phyloP scores from a whole-genome alignment of 1,140 invertebrate species.

The Neodiprion virginianus region DNA sequence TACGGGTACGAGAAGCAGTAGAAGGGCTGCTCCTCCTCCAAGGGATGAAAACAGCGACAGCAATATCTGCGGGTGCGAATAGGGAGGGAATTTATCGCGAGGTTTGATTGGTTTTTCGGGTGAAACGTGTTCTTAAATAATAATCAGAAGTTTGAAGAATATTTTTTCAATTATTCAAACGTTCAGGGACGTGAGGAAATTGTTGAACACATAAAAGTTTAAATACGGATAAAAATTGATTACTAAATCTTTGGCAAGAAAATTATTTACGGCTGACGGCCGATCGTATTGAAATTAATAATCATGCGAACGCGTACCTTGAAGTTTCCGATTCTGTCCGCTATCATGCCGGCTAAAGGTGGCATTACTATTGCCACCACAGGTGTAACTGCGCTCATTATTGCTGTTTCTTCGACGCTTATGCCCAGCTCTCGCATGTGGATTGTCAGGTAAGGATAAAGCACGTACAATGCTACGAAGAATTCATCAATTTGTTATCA shows the following conservation, averaged over 20 bases:
- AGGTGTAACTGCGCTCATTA: constrained; percentile 84
- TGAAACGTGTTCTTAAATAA: no score
- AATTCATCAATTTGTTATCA: constrained; percentile 32
- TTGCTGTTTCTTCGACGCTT: constrained; percentile 83
- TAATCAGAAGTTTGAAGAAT: no score
- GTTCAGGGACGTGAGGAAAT: no score
- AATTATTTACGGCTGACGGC: no score
- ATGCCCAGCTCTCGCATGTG: constrained; percentile 87
- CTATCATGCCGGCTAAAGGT: constrained; percentile 77
- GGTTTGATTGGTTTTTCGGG: no score
- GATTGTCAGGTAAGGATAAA: constrained; percentile 85
- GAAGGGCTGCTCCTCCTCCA: constrained; percentile 71
- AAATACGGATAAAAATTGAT: no score
- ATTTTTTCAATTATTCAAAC: no score
- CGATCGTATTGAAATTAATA: constrained; percentile 6
- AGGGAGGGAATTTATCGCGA: background rate
- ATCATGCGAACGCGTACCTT: constrained; percentile 63
- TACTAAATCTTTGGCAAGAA: no score
- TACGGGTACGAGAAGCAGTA: constrained; percentile 74
- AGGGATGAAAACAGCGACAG: constrained; percentile 72
- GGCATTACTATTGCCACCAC: constrained; percentile 81
- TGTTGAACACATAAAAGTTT: no score
- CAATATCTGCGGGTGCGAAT: constrained; percentile 63
- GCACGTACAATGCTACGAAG: constrained; percentile 71
- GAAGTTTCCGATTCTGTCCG: constrained; percentile 83